These are phyloP conservation scores for Orycteropus afer DNA, from an alignment of 2,113 vertebrate genomes.

Conservation along the genomic window DNA sequence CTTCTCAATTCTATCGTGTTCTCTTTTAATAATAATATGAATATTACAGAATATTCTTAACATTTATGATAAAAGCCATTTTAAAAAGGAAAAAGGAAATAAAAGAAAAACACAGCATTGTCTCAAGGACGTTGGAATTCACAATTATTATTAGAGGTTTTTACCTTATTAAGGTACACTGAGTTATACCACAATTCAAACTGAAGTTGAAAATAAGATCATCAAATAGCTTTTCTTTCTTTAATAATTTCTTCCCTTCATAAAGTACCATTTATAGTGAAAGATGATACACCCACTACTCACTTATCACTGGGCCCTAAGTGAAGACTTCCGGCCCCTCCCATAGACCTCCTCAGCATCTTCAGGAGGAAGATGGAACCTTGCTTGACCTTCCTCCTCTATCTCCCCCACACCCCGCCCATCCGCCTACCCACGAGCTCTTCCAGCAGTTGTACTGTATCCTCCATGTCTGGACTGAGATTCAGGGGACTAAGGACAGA, in stretches of 20 bases:
- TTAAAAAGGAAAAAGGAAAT: not conserved
- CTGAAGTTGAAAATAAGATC: constrained; percentile 4
- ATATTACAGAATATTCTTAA: not conserved
- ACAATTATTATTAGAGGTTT: not conserved
- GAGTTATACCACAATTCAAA: not conserved
- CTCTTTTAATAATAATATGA: not conserved
- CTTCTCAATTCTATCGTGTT: not conserved
- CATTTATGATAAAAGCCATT: not conserved
- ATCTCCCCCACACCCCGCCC: too few species aligned
- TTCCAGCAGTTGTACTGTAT: too few species aligned
- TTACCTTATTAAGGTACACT: not conserved
- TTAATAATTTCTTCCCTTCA: not conserved
- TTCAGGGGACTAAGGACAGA: too few species aligned
- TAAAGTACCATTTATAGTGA: not conserved
- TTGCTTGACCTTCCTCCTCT: too few species aligned
- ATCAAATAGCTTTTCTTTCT: not conserved
- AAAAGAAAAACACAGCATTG: not conserved
- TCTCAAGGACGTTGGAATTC: not conserved
- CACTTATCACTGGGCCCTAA: not conserved
- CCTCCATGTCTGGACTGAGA: too few species aligned
- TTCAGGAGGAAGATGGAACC: too few species aligned
- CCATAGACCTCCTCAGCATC: too few species aligned
- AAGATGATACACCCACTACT: not conserved
- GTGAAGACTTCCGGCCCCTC: too few species aligned
- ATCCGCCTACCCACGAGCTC: too few species aligned